Evolutionary conservation across 2,113 vertebrate genomes (phyloP), one percentile per base, ranked within the genome.

Genomic region (Rafetus swinhoei): DNA sequence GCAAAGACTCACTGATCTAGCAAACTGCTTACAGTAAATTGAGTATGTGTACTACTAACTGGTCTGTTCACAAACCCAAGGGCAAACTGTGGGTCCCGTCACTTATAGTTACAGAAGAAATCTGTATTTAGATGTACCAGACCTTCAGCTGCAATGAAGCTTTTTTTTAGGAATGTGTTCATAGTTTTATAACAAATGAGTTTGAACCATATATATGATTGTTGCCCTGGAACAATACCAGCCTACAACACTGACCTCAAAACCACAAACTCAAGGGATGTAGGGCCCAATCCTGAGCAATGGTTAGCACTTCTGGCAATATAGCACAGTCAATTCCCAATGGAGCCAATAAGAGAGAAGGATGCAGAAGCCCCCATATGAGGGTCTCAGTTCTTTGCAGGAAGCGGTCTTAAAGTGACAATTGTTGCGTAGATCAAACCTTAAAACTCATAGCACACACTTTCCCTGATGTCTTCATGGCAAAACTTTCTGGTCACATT

Each of bases 401-500:
- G 35, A 0, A 76, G 56, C 11, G 54, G 9, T 79, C 89, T 79
- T 21, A 65, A 92, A 79, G 1, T 65, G 13, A 55, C 84, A 56
- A 88, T 19, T 14, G 0, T 91, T 85, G 56, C 32, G 79, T 3
- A 6, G 55, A 19, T 52, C 39, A 65, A 65, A 76, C 3, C 80
- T 55, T n/a, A 54, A 90, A 86, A 76, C 1, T 88, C 77, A n/a
- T 18, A 81, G 82, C 76, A 72, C 2, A 9, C 11, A 39, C 56
- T 95, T 94, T 89, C 83, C 95, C 82, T 62, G 77, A 29, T 87
- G 11, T 87, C 29, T 87, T 54, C 3, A 29, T 56, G 24, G 16
- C 82, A 96, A 88, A 72, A 9, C 72, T 90, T 91, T 85, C 81
- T 27, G 21, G 82, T 59, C 81, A 29, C 91, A 89, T 87, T 72